phyloP scores from a whole-genome alignment of 92 coral and sea anemone genomes.

The Bergia sp. region DNA sequence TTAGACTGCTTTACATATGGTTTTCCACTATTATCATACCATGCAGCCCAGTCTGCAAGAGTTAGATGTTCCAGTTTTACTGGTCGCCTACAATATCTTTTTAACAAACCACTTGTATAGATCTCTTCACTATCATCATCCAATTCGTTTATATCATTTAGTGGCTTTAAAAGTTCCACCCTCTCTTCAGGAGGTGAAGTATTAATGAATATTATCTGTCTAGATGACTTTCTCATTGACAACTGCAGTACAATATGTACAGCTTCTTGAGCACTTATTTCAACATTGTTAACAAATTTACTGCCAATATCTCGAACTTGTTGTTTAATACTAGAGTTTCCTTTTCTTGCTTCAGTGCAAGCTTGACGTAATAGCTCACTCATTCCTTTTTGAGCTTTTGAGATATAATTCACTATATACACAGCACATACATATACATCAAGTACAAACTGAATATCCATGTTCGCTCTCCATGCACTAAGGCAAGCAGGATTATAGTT shows the following conservation, averaged over 20 bases:
- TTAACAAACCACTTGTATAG: constrained; percentile 46
- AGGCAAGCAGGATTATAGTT: constrained; percentile 58
- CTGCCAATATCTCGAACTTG: constrained; percentile 49
- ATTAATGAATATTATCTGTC: constrained; percentile 34
- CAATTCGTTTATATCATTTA: not conserved
- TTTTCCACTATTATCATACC: constrained; percentile 58
- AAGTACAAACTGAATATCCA: constrained; percentile 15
- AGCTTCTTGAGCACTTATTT: not conserved
- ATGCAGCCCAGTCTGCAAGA: constrained; percentile 66
- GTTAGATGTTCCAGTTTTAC: constrained; percentile 49
- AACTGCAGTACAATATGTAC: constrained; percentile 12
- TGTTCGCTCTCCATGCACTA: constrained; percentile 56
- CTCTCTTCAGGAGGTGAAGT: constrained; percentile 46
- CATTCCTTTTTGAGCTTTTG: constrained; percentile 67
- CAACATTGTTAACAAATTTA: not conserved
- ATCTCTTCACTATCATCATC: constrained; percentile 49
- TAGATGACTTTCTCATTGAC: constrained; percentile 28
- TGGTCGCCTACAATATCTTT: constrained; percentile 52
- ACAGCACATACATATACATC: constrained; percentile 76
- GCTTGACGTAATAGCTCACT: constrained; percentile 39
- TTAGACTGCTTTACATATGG: constrained; percentile 36
- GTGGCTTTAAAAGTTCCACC: constrained; percentile 47
- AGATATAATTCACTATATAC: constrained; percentile 63
- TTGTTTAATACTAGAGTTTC: constrained; percentile 45
- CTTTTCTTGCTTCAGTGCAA: not conserved